Conservation (phyloP, 1,140 invertebrate species). For the Metopolophium dirhodum region DNA sequence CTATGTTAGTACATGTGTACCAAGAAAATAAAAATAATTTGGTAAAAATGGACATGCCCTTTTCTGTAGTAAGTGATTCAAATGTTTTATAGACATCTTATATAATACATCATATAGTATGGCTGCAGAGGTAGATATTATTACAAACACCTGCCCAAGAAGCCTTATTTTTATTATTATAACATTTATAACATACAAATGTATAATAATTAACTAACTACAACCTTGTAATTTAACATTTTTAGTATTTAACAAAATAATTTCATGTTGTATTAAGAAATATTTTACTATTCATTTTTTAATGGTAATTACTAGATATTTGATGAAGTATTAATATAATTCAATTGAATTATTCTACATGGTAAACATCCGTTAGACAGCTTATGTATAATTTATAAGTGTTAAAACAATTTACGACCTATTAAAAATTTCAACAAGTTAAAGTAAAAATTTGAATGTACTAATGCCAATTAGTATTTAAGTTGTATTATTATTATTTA, state of each 20-base stretch:
- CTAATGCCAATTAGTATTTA: background rate
- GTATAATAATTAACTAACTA: background rate
- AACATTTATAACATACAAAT: background rate
- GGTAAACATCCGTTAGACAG: background rate
- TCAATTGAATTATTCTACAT: conserved; percentile 27
- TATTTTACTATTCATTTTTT: background rate
- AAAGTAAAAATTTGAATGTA: background rate
- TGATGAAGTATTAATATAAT: background rate
- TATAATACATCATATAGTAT: background rate
- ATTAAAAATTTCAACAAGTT: background rate
- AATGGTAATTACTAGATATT: background rate
- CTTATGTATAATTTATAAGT: background rate
- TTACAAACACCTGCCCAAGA: background rate
- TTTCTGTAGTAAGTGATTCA: background rate
- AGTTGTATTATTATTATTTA: background rate
- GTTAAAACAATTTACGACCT: background rate
- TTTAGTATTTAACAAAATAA: background rate
- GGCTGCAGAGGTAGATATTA: background rate
- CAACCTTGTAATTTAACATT: background rate
- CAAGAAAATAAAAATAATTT: background rate
- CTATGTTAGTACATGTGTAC: background rate
- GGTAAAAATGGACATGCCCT: background rate
- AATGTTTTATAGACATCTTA: background rate
- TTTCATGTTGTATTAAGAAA: background rate
- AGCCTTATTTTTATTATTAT: background rate